Evolutionary conservation across 2,888 invertebrate genomes (phyloP).

Genomic region (Cosmia trapezina): DNA sequence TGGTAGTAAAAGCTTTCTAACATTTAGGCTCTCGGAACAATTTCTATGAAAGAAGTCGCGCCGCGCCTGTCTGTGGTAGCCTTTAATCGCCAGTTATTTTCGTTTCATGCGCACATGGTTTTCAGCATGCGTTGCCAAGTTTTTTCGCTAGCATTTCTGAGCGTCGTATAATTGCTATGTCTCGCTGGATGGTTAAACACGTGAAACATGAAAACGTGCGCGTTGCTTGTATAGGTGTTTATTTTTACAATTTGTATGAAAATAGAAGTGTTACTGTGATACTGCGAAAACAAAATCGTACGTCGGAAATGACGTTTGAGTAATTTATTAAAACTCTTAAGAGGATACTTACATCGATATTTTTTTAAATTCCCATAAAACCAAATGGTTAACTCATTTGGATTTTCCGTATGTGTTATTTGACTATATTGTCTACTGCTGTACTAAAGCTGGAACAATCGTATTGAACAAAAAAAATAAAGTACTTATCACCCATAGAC

Average conservation of each 20-base stretch:
- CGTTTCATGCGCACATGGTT: slow-evolving; percentile 45
- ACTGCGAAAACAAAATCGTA: not conserved
- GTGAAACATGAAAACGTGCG: slow-evolving; percentile 32
- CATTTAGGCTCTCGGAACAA: not conserved
- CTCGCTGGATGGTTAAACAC: slow-evolving; percentile 31
- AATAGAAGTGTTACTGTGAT: slow-evolving; percentile 23
- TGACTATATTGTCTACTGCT: no score
- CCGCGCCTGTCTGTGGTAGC: no score
- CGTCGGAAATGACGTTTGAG: slow-evolving; percentile 1
- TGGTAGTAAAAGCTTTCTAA: slow-evolving; percentile 10
- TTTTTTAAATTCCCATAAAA: no score
- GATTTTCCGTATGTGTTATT: no score
- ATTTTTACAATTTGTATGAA: slow-evolving; percentile 21
- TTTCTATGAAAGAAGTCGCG: no score
- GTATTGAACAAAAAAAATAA: no score
- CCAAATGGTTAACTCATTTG: no score
- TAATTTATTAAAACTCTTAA: slow-evolving; percentile 8
- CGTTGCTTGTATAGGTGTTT: slow-evolving; percentile 9
- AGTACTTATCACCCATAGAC: no score
- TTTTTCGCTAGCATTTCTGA: slow-evolving; percentile 31
- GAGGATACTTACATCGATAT: no score
- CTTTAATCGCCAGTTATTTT: slow-evolving; percentile 41
- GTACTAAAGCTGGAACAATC: no score
- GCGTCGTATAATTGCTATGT: slow-evolving; percentile 33
- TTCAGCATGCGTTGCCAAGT: slow-evolving; percentile 55